phyloP scores from a whole-genome alignment of 2,888 invertebrate genomes.

The Agonopterix subpropinquella region DNA sequence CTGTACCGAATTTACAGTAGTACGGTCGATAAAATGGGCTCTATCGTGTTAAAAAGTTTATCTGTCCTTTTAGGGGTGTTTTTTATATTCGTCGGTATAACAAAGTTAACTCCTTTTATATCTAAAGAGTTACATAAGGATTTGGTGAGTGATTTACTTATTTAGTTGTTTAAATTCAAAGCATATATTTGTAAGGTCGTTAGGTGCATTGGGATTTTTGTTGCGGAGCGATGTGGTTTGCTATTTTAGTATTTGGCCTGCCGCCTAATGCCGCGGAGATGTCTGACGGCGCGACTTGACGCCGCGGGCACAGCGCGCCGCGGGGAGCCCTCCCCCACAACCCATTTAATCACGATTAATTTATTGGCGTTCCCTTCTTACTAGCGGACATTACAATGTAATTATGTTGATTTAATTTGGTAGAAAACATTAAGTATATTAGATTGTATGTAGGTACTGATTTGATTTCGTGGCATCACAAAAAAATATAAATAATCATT shows the following conservation, averaged over 20 bases:
- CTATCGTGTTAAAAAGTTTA: constrained; percentile 92
- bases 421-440: too few relatives aligned
- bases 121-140: constrained; percentile 98
- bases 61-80: constrained; percentile 94
- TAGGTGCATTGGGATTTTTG: constrained; percentile 59
- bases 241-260: constrained; percentile 74
- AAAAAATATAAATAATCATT: too few relatives aligned
- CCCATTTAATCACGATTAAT: constrained; percentile 9
- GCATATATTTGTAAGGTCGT: constrained; percentile 42
- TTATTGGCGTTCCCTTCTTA: constrained; percentile 6
- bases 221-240: constrained; percentile 56
- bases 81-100: constrained; percentile 95
- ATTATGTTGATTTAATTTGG: background rate
- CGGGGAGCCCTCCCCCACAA: constrained; percentile 2
- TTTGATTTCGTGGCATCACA: too few relatives aligned
- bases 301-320: constrained; percentile 7
- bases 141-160: constrained; percentile 80
- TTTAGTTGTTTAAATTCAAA: constrained; percentile 10
- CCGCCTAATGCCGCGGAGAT: constrained; percentile 64
- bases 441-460: too few relatives aligned
- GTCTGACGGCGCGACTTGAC: constrained; percentile 41
- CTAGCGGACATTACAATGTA: background rate
- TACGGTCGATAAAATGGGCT: constrained; percentile 50
- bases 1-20: constrained; percentile 20
- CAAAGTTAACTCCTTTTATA: constrained; percentile 93